These are phyloP conservation scores for Phoebastria nigripes DNA, from an alignment of 2,797 vertebrate species.

Conservation along the genomic window DNA sequence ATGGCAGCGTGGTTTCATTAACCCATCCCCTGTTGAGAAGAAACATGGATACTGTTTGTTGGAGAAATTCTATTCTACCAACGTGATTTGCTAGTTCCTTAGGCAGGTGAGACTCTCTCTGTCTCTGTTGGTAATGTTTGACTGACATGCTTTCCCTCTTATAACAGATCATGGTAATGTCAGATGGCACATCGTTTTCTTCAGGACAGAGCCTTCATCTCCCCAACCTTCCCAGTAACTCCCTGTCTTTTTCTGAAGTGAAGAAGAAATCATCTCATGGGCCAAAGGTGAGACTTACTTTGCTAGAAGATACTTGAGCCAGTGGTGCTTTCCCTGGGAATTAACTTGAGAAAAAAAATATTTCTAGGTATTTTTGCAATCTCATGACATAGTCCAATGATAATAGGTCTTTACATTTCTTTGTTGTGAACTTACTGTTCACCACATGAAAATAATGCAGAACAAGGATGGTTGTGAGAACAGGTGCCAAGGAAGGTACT, in stretches of 20 bases:
- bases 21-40: not conserved
- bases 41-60: not conserved
- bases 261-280: conserved; percentile 88
- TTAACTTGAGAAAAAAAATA: not conserved
- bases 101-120: not conserved
- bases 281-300: conserved; percentile 81
- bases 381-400: not conserved
- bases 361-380: not conserved
- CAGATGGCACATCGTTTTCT: conserved; percentile 82
- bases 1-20: not conserved
- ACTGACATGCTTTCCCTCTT: not conserved
- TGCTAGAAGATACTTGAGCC: not conserved
- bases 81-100: not conserved
- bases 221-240: conserved; percentile 83
- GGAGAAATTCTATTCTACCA: not conserved
- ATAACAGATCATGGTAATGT: conserved; percentile 88
- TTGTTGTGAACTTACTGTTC: not conserved
- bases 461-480: not conserved
- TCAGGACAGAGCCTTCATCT: conserved; percentile 86
- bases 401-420: not conserved
- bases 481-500: not conserved
- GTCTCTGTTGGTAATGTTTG: not conserved
- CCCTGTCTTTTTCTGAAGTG: conserved; percentile 81
- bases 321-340: not conserved
- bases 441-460: not conserved